Conservation (phyloP, 2,113 vertebrate species). For the Oostethus manadensis region DNA sequence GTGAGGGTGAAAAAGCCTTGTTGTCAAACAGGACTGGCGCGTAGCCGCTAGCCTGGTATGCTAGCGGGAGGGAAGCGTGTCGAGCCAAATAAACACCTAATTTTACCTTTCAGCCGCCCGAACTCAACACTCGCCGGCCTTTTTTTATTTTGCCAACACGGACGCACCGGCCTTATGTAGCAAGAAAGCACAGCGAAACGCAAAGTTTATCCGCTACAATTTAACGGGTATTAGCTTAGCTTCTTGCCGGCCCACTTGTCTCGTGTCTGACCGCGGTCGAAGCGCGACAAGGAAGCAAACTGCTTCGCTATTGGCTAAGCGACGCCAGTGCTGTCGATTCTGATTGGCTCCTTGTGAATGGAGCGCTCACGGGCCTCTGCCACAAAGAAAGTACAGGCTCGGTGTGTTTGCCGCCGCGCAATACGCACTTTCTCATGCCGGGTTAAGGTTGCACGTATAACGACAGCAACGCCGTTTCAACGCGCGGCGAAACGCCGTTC, state of each 20-base stretch:
- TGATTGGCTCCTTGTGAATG: constrained; percentile 60
- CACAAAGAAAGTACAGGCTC: constrained; percentile 51
- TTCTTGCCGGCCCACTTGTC: constrained; percentile 52
- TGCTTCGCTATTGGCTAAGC: constrained; percentile 35
- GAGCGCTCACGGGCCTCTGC: constrained; percentile 19
- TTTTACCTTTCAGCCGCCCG: constrained; percentile 30
- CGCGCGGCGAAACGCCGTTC: background rate
- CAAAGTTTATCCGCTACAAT: background rate
- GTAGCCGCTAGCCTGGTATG: constrained; percentile 31
- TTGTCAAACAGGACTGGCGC: constrained; percentile 66
- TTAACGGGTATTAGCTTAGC: constrained; percentile 59
- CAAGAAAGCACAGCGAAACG: background rate
- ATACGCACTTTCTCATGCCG: too few relatives aligned
- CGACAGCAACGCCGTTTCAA: too few relatives aligned
- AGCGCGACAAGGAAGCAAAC: constrained; percentile 30
- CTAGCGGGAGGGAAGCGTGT: constrained; percentile 32
- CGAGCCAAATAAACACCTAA: constrained; percentile 17
- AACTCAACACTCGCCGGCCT: background rate
- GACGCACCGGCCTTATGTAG: background rate
- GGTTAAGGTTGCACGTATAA: too few relatives aligned
- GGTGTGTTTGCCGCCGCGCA: too few relatives aligned
- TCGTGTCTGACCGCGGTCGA: constrained; percentile 52
- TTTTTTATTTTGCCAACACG: constrained; percentile 37
- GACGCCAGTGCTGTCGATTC: background rate
- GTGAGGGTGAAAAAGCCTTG: constrained; percentile 48